A percentile compares a stretch with the other conserved stretches of the same genome.
These are phyloP conservation scores for Heliconius himera DNA, from an alignment of 1,140 invertebrate species.

Conservation along the genomic window DNA sequence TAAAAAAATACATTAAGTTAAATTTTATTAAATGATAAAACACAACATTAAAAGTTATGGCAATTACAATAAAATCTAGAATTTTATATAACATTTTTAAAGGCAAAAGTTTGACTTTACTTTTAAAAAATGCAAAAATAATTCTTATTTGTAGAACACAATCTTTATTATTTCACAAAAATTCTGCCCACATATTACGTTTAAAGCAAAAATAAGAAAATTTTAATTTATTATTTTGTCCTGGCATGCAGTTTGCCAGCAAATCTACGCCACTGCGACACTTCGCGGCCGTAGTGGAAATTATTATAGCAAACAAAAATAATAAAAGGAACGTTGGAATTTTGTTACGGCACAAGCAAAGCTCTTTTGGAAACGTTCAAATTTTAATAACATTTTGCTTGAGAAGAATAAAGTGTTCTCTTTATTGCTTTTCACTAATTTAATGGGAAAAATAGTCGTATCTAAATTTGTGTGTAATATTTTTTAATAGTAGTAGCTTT, in stretches of 20 bases:
- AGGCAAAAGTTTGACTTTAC: no score
- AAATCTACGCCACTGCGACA: slow-evolving; percentile 29
- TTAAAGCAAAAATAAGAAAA: slow-evolving; percentile 4
- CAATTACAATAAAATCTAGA: no score
- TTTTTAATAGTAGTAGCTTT: no score
- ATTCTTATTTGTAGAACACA: no score
- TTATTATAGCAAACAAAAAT: slow-evolving; percentile 30
- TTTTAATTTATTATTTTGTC: slow-evolving; percentile 23
- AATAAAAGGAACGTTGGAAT: slow-evolving; percentile 15
- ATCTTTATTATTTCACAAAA: not conserved
- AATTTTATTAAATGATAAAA: no score
- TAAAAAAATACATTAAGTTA: no score
- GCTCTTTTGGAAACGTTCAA: not conserved
- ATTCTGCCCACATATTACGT: not conserved
- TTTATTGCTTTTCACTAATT: not conserved
- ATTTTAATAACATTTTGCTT: slow-evolving; percentile 5
- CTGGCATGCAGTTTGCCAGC: slow-evolving; percentile 20
- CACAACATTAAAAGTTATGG: no score
- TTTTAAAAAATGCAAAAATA: no score
- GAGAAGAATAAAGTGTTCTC: not conserved
- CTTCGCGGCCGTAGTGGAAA: slow-evolving; percentile 19
- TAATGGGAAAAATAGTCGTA: not conserved
- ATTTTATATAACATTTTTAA: no score
- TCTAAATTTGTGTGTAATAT: no score
- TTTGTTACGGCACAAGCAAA: slow-evolving; percentile 3